A percentile compares a stretch with the other conserved stretches of the same genome.
Conservation (phyloP, 2,113 vertebrate species). For the Solea solea region DNA sequence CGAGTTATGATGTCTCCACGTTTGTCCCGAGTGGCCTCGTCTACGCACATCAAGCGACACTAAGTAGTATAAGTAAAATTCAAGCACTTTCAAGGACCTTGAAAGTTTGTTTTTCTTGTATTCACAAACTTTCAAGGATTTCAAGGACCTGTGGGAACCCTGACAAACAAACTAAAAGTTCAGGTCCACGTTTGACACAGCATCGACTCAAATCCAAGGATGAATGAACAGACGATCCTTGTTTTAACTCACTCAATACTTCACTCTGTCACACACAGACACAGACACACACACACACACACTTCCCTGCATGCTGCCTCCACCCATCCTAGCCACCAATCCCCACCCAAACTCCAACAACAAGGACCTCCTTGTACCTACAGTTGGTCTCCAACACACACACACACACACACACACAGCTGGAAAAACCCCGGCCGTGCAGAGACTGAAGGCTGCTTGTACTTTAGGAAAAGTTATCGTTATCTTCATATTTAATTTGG, state of each 20-base stretch:
- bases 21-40: too few relatives aligned
- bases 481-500: slow-evolving; percentile 72
- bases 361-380: slow-evolving; percentile 71
- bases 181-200: not conserved
- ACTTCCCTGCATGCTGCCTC: slow-evolving; percentile 34
- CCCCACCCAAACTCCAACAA: slow-evolving; percentile 49
- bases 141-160: too few relatives aligned
- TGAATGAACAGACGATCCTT: slow-evolving; percentile 44
- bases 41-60: too few relatives aligned
- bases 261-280: not conserved
- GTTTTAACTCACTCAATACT: slow-evolving; percentile 17
- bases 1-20: too few relatives aligned
- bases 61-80: too few relatives aligned
- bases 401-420: slow-evolving; percentile 36
- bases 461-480: slow-evolving; percentile 39
- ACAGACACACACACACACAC: slow-evolving; percentile 16
- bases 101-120: too few relatives aligned
- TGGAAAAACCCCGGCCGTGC: slow-evolving; percentile 60
- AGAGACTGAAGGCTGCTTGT: slow-evolving; percentile 66
- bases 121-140: too few relatives aligned
- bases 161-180: too few relatives aligned
- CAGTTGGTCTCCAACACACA: slow-evolving; percentile 45
- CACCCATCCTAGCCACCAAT: slow-evolving; percentile 45
- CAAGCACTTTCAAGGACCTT: too few relatives aligned
- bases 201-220: slow-evolving; percentile 29